phyloP scores from a whole-genome alignment of 2,113 vertebrate species.

The Indicator indicator region DNA sequence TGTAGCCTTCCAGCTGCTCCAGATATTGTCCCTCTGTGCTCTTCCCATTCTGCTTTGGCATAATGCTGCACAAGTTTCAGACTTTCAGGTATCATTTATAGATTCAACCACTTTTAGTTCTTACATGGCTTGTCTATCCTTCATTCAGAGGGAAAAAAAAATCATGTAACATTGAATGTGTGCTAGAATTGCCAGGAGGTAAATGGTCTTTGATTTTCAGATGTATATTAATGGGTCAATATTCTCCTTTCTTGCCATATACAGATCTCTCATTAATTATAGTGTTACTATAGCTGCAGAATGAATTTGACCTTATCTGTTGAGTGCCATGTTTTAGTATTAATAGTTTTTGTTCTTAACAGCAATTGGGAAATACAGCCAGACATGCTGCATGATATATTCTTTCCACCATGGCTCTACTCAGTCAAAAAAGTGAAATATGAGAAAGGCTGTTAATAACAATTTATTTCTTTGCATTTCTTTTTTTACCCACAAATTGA shows the following conservation, averaged over 20 bases:
- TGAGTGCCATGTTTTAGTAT: conserved; percentile 29
- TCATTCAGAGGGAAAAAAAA: conserved; percentile 2
- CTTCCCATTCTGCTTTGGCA: neutral
- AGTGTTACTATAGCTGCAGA: neutral
- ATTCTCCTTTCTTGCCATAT: conserved; percentile 37
- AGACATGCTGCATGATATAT: conserved; percentile 13
- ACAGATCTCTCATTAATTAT: conserved; percentile 59
- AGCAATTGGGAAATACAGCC: conserved; percentile 36
- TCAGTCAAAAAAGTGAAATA: neutral
- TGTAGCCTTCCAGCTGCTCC: neutral
- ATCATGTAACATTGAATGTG: neutral
- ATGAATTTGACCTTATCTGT: conserved; percentile 45
- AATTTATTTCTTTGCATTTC: neutral
- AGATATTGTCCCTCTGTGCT: neutral
- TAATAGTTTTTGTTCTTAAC: conserved; percentile 52
- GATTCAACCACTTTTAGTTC: neutral
- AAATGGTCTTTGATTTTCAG: conserved; percentile 57
- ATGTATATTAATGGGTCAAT: conserved; percentile 51
- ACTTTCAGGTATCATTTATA: neutral
- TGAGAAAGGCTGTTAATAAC: neutral
- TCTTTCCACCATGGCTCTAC: neutral
- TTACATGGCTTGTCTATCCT: conserved; percentile 27
- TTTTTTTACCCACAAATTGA: neutral
- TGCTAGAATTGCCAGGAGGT: conserved; percentile 25
- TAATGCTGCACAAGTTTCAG: neutral